Evolutionary conservation across 2,797 vertebrate species (phyloP).

Genomic region (Darevskia nairensis): DNA sequence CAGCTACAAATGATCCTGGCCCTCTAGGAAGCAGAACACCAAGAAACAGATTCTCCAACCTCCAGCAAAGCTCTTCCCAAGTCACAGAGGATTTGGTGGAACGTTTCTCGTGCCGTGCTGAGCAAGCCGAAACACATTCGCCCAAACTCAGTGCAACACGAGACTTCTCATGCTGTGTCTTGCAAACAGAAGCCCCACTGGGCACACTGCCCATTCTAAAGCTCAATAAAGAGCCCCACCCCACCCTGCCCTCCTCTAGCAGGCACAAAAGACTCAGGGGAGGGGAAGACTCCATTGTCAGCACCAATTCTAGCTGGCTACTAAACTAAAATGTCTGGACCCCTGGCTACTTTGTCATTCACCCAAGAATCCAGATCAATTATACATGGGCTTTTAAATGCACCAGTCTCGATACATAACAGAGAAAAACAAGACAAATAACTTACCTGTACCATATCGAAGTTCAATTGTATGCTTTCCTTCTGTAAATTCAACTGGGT

Average conservation of each 20-base stretch:
- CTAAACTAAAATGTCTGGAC: neutral
- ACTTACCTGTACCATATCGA: constrained; percentile 66
- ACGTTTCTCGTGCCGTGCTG: neutral
- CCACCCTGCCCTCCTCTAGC: too few species aligned
- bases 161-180: neutral
- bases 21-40: neutral
- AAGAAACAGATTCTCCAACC: neutral
- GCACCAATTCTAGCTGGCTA: neutral
- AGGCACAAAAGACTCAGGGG: neutral
- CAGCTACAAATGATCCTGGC: neutral
- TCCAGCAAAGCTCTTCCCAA: neutral
- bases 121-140: neutral
- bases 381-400: neutral
- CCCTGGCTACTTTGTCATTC: neutral
- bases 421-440: constrained; percentile 1
- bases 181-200: too few species aligned
- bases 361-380: neutral
- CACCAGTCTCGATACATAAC: neutral
- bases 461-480: constrained; percentile 70
- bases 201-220: neutral
- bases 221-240: too few species aligned
- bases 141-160: neutral
- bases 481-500: too few species aligned
- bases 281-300: neutral
- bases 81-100: neutral